A percentile compares a stretch with the other conserved stretches of the same genome.
Evolutionary conservation across 2,797 vertebrate genomes (phyloP).

Genomic region (Podarcis lilfordi): DNA sequence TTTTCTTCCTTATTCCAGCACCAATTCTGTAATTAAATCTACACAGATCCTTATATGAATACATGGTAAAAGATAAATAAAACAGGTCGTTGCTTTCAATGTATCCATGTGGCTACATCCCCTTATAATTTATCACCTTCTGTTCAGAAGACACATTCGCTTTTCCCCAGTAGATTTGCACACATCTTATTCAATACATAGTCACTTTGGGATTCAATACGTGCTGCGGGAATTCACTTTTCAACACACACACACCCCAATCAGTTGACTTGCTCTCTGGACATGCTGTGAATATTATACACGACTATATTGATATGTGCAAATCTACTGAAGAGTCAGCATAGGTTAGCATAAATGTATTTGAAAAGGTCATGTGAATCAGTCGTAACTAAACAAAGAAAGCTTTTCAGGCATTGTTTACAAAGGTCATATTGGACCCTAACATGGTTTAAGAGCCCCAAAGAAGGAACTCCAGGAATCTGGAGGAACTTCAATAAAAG

Average conservation of each 20-base stretch:
- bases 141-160: too few relatives aligned
- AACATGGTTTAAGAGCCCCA: background rate
- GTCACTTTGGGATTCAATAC: background rate
- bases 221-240: too few relatives aligned
- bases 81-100: background rate
- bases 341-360: background rate
- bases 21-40: background rate
- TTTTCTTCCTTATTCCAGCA: background rate
- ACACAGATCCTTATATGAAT: background rate
- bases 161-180: background rate
- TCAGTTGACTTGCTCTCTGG: background rate
- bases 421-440: background rate
- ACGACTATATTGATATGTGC: background rate
- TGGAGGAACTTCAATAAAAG: background rate
- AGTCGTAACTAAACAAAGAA: background rate
- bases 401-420: background rate
- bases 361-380: background rate
- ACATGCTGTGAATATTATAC: background rate
- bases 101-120: background rate
- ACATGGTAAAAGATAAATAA: background rate
- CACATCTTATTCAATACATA: background rate
- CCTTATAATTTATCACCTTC: background rate
- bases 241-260: background rate
- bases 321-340: background rate
- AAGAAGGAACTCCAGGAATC: background rate